Percentiles rank a stretch among this genome's conserved stretches.
Conservation (phyloP, 2,797 vertebrate genomes). For the Enteromius viviparus region DNA sequence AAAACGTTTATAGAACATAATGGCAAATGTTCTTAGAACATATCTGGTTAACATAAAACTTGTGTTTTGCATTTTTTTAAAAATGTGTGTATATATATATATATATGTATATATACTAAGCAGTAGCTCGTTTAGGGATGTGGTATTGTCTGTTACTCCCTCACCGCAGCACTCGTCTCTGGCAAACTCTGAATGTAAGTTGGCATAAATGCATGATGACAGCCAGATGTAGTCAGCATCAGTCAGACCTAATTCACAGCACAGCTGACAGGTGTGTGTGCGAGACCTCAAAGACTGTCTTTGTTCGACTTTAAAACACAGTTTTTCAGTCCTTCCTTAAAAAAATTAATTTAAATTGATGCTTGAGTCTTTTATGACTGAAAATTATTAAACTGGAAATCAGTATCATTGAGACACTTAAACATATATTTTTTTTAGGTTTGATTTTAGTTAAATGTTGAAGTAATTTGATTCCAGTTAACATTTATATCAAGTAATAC, state of each 20-base stretch:
- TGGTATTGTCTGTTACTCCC: background rate
- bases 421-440: background rate
- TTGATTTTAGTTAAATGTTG: background rate
- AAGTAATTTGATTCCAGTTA: background rate
- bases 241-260: slow-evolving; percentile 17
- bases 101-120: background rate
- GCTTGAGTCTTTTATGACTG: background rate
- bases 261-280: slow-evolving; percentile 34
- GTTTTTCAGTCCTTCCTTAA: background rate
- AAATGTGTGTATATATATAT: background rate
- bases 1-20: background rate
- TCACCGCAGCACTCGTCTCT: slow-evolving; percentile 14
- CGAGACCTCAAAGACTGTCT: background rate
- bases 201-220: background rate
- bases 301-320: slow-evolving; percentile 16
- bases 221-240: slow-evolving; percentile 13
- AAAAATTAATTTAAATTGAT: background rate
- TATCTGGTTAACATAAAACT: background rate
- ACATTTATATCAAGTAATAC: background rate
- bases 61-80: background rate
- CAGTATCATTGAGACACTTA: background rate
- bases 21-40: background rate
- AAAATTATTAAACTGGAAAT: background rate
- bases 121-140: background rate
- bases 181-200: background rate